Evolutionary conservation across 2,113 vertebrate genomes (phyloP), one percentile per base, ranked within the genome.

Genomic region (Melanerpes formicivorus): DNA sequence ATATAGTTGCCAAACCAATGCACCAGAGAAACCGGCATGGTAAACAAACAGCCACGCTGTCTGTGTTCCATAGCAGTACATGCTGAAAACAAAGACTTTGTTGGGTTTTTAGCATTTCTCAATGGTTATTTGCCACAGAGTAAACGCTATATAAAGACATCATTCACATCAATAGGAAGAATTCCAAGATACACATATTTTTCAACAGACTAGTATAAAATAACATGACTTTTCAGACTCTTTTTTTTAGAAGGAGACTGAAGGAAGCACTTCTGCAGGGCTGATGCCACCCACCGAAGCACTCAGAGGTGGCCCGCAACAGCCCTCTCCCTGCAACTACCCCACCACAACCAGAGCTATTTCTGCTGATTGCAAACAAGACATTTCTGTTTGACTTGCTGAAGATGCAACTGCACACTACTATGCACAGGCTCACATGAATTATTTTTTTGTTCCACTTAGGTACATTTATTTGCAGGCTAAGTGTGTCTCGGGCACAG

Each of bases 401-500:
- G 82, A 87, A 95, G 76, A 56, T 44, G 52, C 42, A 80, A n/a
- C 69, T 62, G 32, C 27, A 6, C 25, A 30, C 52, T 74, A 1
- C 81, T 19, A 6, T 3, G 37, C 76, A 21, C 44, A 69, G 44
- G n/a, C 62, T 60, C 0, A 0, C 9, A 54, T 11, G 42, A 75
- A 85, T 75, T 83, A 9, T 19, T 34, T 63, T 71, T 82, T 87
- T 85, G 60, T 84, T 78, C 62, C 50, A 46, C 65, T 91, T 59
- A 54, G 6, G 23, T 46, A 78, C 81, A 72, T 93, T 80, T 91
- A 78, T 90, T 93, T 93, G 80, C 76, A 90, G 52, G 3, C 76
- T 78, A 82, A 77, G 56, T 34, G 75, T 62, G 50, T 90, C 82
- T 74, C 82, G 67, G 76, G 84, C 32, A 14, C 65, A 62, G 93